Evolutionary conservation across 2,888 invertebrate species (phyloP).

Genomic region (Byasa hedistus): DNA sequence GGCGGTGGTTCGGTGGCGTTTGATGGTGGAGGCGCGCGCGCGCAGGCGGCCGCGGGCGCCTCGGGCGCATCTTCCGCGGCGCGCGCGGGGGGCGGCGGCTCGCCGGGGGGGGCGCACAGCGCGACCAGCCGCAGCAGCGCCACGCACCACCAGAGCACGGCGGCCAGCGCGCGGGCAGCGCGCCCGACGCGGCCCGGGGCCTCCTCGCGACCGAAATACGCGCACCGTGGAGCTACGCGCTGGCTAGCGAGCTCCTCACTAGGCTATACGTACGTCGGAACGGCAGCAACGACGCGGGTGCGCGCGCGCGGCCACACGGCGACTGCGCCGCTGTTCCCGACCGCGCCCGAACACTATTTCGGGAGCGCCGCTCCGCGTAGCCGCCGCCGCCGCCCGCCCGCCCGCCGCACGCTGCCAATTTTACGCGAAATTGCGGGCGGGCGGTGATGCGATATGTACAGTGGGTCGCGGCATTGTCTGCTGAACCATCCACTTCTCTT

Average conservation of each 20-base stretch:
- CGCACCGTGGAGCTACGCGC: constrained; percentile 66
- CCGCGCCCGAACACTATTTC: constrained; percentile 79
- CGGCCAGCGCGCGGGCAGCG: constrained; percentile 78
- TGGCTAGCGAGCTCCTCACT: constrained; percentile 43
- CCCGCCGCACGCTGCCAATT: constrained; percentile 77
- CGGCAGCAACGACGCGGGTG: constrained; percentile 73
- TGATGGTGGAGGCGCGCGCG: constrained; percentile 69
- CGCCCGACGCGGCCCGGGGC: constrained; percentile 74
- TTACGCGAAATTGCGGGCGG: constrained; percentile 80
- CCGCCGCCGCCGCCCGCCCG: constrained; percentile 70
- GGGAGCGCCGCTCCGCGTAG: constrained; percentile 76
- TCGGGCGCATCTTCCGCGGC: constrained; percentile 72
- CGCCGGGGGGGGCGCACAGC: constrained; percentile 71
- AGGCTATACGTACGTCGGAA: constrained; percentile 44
- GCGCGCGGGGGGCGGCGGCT: constrained; percentile 66
- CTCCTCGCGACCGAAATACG: constrained; percentile 75
- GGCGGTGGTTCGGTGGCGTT: constrained; percentile 61
- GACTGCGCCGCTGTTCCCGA: constrained; percentile 76
- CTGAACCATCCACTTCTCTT: constrained; percentile 39
- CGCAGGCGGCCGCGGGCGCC: constrained; percentile 65
- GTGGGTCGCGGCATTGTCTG: constrained; percentile 45
- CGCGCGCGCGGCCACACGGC: constrained; percentile 78
- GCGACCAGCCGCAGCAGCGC: constrained; percentile 78
- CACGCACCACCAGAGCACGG: constrained; percentile 79
- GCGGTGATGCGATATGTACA: constrained; percentile 78